Base-by-base conservation (phyloP, 2,797 vertebrate genomes). In the Manis javanica region DNA sequence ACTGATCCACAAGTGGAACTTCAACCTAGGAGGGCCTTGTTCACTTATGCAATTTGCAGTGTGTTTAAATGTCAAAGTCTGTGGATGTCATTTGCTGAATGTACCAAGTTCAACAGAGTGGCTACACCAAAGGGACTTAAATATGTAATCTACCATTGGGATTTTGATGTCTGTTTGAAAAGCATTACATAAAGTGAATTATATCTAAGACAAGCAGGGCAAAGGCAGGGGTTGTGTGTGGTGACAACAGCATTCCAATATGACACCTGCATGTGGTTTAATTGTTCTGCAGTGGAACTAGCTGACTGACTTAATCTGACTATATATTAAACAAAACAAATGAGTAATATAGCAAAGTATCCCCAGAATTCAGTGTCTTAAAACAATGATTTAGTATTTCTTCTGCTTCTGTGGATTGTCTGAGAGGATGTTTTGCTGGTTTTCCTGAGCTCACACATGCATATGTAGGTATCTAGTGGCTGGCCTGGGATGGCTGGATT, bases 41-140 rank as follows among this genome's bases (percentile, higher is more conserved):
- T 93, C 37, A 87, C 8, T 83, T 87, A 11, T 57, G 37, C 57
- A 51, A 37, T 93, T 57, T 46, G 3, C 19, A 31, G 7, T 23
- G 11, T 39, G 24, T 26, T 89, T 92, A 84, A 83, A 92, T 90
- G 64, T 26, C 53, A 86, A 46, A 14, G 63, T 64, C 53, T 87
- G 37, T 68, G 12, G 31, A 64, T 91, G 24, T 29, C 79, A 75
- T 84, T 94, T 90, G 24, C 3, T 92, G 57, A 96, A 85, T 51
- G 37, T 24, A 53, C 26, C 26, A 82, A 87, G 3, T 68, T 61
- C 29, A 87, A 53, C 11, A 51, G 19, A 63, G 29, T 39, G 37
- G 34, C 16, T 66, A n/a, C 3, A 16, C 79, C 12, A 59, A 75
- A 92, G 12, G 31, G 55, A 51, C 6, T 91, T 89, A 89, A 75